Base-by-base conservation (phyloP, 1,140 invertebrate genomes). In the Sitobion miscanthi region DNA sequence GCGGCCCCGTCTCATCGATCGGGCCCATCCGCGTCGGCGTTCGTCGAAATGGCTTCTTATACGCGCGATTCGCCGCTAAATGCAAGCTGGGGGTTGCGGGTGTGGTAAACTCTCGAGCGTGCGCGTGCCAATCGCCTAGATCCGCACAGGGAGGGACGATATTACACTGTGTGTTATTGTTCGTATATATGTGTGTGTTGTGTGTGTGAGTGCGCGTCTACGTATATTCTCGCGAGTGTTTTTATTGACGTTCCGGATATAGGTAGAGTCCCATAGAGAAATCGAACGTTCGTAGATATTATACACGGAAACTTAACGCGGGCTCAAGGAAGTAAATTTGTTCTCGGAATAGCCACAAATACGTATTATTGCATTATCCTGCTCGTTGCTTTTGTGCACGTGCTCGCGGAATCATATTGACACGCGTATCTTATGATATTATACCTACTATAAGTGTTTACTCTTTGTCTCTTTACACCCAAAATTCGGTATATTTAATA, bases 231-330 rank as follows among this genome's bases (percentile, higher is more conserved):
- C 38, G 88, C n/a, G n/a, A 57, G 35, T 89, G n/a, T 89, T n/a
- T 77, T 77, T 88, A 90, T 90, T 90, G 54, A 62, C 88, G 88
- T 86, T 47, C 85, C 42, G 42, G 23, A 86, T 77, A 77, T 45
- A 47, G 42, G 85, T 86, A 86, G 38, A 42, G 38, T 38, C n/a
- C 30, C n/a, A n/a, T 17, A n/a, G 62, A 69, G 14, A 77, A 77
- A 77, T 69, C 62, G 62, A 69, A 69, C 30, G 9, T 69, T 30
- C 62, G 11, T 14, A n/a, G 30, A 69, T 17, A 69, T n/a, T 62
- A n/a, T 69, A 69, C 11, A 69, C 62, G 30, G 30, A n/a, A 14
- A 69, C n/a, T 30, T 30, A 77, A 77, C 62, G 62, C 62, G 30
- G 4, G 17, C 62, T n/a, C 0, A 17, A 14, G 3, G 30, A 77